Conservation (phyloP, 2,113 vertebrate genomes). For the Reinhardtius hippoglossoides region DNA sequence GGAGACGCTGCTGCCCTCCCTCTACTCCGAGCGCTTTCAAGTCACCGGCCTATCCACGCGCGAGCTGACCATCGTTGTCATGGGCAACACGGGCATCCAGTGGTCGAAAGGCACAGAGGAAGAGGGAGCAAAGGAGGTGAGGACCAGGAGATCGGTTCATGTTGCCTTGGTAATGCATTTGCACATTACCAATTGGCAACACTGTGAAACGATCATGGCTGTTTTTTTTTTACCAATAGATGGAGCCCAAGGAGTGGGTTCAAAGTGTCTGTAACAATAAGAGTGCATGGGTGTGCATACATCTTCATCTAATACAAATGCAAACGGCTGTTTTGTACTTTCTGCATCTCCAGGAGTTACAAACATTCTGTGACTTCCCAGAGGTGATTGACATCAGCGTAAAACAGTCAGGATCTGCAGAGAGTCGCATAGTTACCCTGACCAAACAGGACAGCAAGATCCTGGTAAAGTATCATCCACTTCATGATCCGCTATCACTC, state of each 20-base stretch:
- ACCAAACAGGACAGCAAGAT: slow-evolving; percentile 92
- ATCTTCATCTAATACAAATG: not conserved
- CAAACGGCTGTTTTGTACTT: not conserved
- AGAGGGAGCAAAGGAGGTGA: slow-evolving; percentile 78
- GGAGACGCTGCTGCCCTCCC: slow-evolving; percentile 90
- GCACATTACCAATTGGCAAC: not conserved
- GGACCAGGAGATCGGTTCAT: not conserved
- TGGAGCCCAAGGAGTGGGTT: slow-evolving; percentile 32
- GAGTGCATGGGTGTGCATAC: not conserved
- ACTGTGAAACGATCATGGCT: not conserved
- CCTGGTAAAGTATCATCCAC: slow-evolving; percentile 82
- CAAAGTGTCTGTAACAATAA: not conserved
- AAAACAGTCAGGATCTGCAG: slow-evolving; percentile 91
- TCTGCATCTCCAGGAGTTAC: slow-evolving; percentile 85
- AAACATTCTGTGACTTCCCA: slow-evolving; percentile 95
- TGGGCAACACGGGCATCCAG: slow-evolving; percentile 93
- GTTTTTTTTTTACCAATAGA: slow-evolving; percentile 36
- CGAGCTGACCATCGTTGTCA: slow-evolving; percentile 89
- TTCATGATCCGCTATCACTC: not conserved
- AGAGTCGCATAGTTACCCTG: slow-evolving; percentile 94
- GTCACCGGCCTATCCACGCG: slow-evolving; percentile 87
- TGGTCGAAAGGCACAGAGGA: slow-evolving; percentile 86
- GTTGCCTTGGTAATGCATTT: slow-evolving; percentile 14
- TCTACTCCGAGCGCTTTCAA: slow-evolving; percentile 92
- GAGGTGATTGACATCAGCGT: slow-evolving; percentile 97